These are phyloP conservation scores for Anthonomus grandis DNA, from an alignment of 1,140 invertebrate species.

Conservation along the genomic window DNA sequence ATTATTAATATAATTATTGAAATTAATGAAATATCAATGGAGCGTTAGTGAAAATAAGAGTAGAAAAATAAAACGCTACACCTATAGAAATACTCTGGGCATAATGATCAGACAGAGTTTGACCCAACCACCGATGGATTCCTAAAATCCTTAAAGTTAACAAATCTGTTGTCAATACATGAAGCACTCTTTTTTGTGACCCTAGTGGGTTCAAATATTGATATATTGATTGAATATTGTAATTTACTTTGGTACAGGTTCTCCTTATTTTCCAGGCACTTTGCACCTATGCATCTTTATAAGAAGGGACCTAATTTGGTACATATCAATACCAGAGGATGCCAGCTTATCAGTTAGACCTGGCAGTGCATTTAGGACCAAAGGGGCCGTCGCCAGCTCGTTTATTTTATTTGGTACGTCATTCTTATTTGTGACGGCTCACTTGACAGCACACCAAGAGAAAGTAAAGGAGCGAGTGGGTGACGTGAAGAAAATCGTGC, in stretches of 20 bases:
- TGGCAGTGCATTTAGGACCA: slow-evolving; percentile 83
- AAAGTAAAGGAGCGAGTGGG: slow-evolving; percentile 82
- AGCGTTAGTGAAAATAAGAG: too few relatives aligned
- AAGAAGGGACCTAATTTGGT: slow-evolving; percentile 89
- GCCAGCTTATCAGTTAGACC: slow-evolving; percentile 81
- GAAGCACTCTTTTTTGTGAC: too few relatives aligned
- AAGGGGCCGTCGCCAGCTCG: slow-evolving; percentile 85
- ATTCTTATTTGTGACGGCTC: slow-evolving; percentile 89
- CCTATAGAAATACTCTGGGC: too few relatives aligned
- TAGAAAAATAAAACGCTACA: too few relatives aligned
- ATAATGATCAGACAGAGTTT: too few relatives aligned
- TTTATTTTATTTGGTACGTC: slow-evolving; percentile 91
- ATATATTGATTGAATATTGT: neutral
- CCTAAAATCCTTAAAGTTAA: too few relatives aligned
- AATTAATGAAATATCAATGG: too few relatives aligned
- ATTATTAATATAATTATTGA: too few relatives aligned
- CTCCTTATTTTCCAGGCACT: slow-evolving; percentile 64
- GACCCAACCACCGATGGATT: too few relatives aligned
- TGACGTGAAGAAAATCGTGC: slow-evolving; percentile 82
- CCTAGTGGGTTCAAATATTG: too few relatives aligned
- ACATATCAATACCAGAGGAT: slow-evolving; percentile 86
- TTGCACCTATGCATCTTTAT: slow-evolving; percentile 84
- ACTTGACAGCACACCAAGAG: slow-evolving; percentile 86
- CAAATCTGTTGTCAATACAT: too few relatives aligned
- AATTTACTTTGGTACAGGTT: neutral